Base-by-base conservation (phyloP, 1,140 invertebrate genomes). In the Brachionus rotundiformis region DNA sequence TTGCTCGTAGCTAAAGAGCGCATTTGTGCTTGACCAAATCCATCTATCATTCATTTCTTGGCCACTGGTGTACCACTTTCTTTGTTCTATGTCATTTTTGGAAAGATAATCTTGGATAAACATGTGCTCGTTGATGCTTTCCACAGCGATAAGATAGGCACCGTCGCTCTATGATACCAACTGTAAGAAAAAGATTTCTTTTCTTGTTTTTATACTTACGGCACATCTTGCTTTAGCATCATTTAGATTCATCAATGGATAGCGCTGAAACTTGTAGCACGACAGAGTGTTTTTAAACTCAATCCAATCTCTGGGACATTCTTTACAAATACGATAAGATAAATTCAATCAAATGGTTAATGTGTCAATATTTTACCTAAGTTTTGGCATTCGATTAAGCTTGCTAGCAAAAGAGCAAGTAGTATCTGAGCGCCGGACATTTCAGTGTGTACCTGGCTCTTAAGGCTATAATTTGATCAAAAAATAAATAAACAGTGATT, bases 61-160 rank as follows among this genome's bases (percentile, higher is more conserved):
- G 10, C 79, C 79, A 81, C 79, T 81, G 7, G 79, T 81, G 10
- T 63, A 63, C 79, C 79, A 81, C 23, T 63, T 63, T 39, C 54
- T 31, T 68, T 63, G 54, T 31, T 63, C 54, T 3, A 63, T 36
- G 19, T 81, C 79, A 65, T 81, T 63, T 2, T 63, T 65, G 16
- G 54, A 63, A 29, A 81, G 63, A 36, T 63, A 81, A 39, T 81
- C 54, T 81, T 81, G 79, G 1, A 81, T 63, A 33, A 81, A 81
- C 54, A 81, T 63, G 31, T 81, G 79, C 29, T 81, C 79, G 11
- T 23, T 47, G 36, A 81, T 29, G 36, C 54, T 63, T 65, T 81
- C 79, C 6, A 81, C 79, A 16, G 54, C n/a, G 3, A 81, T 65
- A 27, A 81, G 59, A 39, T 41, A 47, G 16, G 79, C 54, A 5